Percentiles rank a stretch among this genome's conserved stretches.
Conservation (phyloP, 2,113 vertebrate genomes). For the Antechinus stuartii region DNA sequence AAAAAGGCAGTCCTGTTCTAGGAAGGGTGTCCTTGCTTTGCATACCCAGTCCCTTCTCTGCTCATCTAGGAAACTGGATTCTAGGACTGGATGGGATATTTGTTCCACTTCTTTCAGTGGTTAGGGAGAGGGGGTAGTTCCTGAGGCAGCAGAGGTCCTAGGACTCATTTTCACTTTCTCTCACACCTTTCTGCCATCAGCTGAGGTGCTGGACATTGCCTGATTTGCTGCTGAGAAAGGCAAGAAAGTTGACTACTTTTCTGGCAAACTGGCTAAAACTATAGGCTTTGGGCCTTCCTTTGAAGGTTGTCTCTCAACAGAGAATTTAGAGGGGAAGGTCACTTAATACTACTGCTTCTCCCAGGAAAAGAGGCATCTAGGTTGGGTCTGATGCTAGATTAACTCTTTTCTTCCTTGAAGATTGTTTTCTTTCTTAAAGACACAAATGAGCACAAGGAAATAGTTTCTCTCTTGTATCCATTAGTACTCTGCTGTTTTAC, state of each 20-base stretch:
- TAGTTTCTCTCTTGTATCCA: neutral
- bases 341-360: neutral
- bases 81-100: neutral
- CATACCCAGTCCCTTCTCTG: neutral
- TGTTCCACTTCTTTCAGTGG: neutral
- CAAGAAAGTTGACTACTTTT: neutral
- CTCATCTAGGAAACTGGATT: neutral
- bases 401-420: neutral
- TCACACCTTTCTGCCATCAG: neutral
- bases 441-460: neutral
- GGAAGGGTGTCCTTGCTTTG: constrained; percentile 68
- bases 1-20: constrained; percentile 58
- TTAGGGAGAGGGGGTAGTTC: too few species aligned
- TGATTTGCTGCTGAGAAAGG: neutral
- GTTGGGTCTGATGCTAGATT: neutral
- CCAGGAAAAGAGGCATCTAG: neutral
- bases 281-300: neutral
- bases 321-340: neutral
- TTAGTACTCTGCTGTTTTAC: neutral
- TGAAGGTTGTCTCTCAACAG: neutral
- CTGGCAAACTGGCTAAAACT: neutral
- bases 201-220: neutral
- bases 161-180: neutral
- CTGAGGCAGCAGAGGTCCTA: neutral
- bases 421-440: neutral